phyloP scores from a whole-genome alignment of 2,113 vertebrate species.

The Serinus canaria region DNA sequence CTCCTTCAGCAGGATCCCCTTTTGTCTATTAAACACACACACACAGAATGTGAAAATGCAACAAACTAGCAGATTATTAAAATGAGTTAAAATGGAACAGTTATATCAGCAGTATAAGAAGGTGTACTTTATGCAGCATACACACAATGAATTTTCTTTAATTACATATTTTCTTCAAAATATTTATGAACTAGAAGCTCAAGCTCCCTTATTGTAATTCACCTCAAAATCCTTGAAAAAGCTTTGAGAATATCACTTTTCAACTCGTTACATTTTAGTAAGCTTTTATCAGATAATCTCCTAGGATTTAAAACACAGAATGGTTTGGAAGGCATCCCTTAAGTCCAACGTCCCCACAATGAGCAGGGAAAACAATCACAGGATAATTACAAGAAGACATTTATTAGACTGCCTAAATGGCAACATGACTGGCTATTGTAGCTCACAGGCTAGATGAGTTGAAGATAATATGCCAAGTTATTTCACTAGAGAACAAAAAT shows the following conservation, averaged over 20 bases:
- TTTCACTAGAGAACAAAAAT: not conserved
- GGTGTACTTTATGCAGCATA: not conserved
- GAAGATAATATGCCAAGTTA: not conserved
- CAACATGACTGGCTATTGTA: not conserved
- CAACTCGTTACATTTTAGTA: not conserved
- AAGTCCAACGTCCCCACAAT: not conserved
- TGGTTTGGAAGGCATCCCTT: not conserved
- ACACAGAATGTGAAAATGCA: not conserved
- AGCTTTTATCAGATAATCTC: not conserved
- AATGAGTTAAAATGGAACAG: not conserved
- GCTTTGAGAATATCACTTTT: not conserved
- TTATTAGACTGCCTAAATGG: not conserved
- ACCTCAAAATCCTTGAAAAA: not conserved
- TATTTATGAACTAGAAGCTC: not conserved
- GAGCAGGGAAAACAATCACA: not conserved
- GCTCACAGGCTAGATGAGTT: not conserved
- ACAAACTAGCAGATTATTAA: not conserved
- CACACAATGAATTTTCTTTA: not conserved
- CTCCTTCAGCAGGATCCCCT: slow-evolving; percentile 79
- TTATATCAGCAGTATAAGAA: not conserved
- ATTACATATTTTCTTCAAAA: not conserved
- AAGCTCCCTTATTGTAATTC: not conserved
- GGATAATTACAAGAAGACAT: not conserved
- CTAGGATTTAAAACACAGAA: not conserved
- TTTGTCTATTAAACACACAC: slow-evolving; percentile 74